A percentile compares a stretch with the other conserved stretches of the same genome.
phyloP scores from a whole-genome alignment of 1,140 invertebrate genomes.

The Apis laboriosa region DNA sequence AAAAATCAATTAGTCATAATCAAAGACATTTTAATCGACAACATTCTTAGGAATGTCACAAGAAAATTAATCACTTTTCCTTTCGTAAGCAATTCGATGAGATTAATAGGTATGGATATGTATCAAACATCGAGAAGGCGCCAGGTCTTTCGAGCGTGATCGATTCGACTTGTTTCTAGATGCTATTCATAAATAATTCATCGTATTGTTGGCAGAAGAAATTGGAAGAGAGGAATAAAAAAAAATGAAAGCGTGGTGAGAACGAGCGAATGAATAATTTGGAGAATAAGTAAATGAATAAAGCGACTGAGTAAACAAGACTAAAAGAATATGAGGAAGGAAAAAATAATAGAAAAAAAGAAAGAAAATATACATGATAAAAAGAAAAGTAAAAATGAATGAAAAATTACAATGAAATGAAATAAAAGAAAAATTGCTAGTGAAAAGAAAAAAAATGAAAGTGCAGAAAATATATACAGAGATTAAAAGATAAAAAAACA shows the following conservation, averaged over 20 bases:
- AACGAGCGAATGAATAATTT: background rate
- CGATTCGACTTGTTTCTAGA: slow-evolving; percentile 61
- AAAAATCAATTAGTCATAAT: background rate
- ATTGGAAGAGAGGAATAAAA: background rate
- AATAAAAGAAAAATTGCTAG: background rate
- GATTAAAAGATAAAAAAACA: background rate
- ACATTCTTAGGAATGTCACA: background rate
- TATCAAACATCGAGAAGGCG: slow-evolving; percentile 50
- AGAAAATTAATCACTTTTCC: slow-evolving; percentile 46
- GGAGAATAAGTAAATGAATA: slow-evolving; percentile 14
- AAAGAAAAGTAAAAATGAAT: background rate
- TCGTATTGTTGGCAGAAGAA: slow-evolving; percentile 43
- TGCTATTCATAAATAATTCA: slow-evolving; percentile 72
- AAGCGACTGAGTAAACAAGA: background rate
- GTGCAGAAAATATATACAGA: background rate
- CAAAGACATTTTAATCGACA: background rate
- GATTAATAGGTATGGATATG: slow-evolving; percentile 55
- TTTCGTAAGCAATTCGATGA: slow-evolving; percentile 36
- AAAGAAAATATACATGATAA: background rate
- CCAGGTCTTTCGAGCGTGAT: slow-evolving; percentile 48
- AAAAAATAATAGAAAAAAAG: background rate
- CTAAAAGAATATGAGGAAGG: background rate
- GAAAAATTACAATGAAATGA: background rate
- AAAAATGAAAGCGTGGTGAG: slow-evolving; percentile 25
- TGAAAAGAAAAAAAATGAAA: background rate